Evolutionary conservation across 2,888 invertebrate genomes (phyloP).

Genomic region (Dendrolimus pini): DNA sequence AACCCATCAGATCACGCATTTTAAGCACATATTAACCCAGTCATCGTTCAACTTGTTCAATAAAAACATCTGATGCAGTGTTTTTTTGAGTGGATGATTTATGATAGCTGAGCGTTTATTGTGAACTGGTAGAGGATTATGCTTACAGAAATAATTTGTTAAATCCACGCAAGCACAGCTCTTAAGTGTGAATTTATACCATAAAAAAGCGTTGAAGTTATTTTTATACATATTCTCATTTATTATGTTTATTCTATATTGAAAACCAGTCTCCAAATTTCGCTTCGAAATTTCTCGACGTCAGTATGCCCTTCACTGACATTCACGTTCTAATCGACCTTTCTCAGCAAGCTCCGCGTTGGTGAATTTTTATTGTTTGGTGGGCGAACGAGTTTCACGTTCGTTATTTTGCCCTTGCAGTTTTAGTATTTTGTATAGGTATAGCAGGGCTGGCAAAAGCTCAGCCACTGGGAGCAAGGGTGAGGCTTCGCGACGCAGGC

Average conservation of each 20-base stretch:
- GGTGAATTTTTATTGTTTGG: neutral
- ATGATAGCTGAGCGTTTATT: neutral
- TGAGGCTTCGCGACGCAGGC: conserved; percentile 30
- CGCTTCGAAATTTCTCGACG: neutral
- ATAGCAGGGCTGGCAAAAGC: conserved; percentile 56
- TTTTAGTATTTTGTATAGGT: conserved; percentile 42
- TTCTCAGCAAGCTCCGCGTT: conserved; percentile 7
- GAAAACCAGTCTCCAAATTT: neutral
- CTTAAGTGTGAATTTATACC: neutral
- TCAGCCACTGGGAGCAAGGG: conserved; percentile 45
- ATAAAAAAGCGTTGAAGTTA: neutral
- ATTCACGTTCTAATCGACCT: conserved; percentile 4
- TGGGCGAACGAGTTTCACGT: conserved; percentile 42
- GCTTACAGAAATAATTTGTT: too few relatives aligned
- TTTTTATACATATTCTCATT: neutral
- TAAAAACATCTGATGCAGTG: neutral
- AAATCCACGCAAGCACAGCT: too few relatives aligned
- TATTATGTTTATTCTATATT: neutral
- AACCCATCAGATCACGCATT: conserved; percentile 8
- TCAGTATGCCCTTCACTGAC: neutral
- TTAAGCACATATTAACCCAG: neutral
- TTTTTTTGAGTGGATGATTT: neutral
- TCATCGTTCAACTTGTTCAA: neutral
- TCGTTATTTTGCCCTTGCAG: conserved; percentile 49
- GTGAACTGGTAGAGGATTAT: too few relatives aligned